Conservation (phyloP, 2,888 invertebrate genomes). For the Branchipolynoe longqiensis region DNA sequence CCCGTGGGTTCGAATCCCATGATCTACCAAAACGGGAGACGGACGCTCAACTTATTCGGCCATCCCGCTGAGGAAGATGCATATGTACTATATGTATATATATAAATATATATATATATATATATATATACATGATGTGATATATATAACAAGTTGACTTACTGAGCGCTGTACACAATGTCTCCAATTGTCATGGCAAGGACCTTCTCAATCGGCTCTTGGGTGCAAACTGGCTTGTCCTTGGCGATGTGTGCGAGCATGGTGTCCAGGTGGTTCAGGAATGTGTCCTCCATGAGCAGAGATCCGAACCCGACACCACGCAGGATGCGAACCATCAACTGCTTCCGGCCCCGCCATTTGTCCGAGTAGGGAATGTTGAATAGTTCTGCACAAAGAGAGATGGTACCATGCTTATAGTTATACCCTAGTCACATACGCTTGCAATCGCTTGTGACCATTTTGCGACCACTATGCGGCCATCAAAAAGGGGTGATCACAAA, state of each 20-base stretch:
- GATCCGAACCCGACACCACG: not conserved
- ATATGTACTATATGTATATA: too few species aligned
- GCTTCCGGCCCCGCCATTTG: not conserved
- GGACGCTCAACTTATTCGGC: too few species aligned
- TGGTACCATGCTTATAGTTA: too few species aligned
- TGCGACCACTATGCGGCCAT: too few species aligned
- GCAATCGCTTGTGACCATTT: not conserved
- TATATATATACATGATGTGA: too few species aligned
- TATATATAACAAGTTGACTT: too few species aligned
- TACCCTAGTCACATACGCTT: not conserved
- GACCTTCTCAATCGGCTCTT: not conserved
- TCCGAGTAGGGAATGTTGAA: not conserved
- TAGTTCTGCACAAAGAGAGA: not conserved
- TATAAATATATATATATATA: too few species aligned
- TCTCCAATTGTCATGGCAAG: conserved; percentile 23
- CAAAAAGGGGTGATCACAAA: too few species aligned
- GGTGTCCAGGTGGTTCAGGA: not conserved
- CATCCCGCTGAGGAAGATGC: too few species aligned
- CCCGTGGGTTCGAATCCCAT: too few species aligned
- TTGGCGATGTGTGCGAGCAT: not conserved
- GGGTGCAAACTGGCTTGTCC: not conserved
- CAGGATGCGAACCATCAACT: conserved; percentile 27
- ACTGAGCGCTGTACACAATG: conserved; percentile 3
- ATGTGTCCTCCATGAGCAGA: not conserved
- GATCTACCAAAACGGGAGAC: too few species aligned